Percentiles rank a stretch among this genome's conserved stretches.
Conservation (phyloP, 2,797 vertebrate genomes). For the Vipera latastei region DNA sequence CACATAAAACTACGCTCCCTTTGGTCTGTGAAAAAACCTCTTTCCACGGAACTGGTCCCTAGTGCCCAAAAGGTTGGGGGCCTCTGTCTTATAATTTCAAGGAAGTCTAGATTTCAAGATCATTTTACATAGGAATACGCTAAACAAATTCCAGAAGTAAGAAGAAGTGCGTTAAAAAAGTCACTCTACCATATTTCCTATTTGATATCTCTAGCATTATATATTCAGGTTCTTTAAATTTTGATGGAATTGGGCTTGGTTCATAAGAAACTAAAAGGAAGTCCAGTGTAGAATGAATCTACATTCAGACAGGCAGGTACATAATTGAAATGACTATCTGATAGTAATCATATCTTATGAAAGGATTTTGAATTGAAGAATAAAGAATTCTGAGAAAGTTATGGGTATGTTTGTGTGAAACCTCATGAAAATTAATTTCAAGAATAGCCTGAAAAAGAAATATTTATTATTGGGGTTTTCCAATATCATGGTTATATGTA, state of each 20-base stretch:
- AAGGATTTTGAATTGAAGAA: background rate
- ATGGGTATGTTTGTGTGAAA: background rate
- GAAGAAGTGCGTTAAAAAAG: background rate
- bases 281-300: background rate
- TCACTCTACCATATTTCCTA: conserved; percentile 23
- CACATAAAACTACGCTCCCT: no score
- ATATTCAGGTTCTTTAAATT: conserved; percentile 7
- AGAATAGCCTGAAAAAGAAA: background rate
- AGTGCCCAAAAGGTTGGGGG: no score
- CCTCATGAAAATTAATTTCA: background rate
- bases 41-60: no score
- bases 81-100: background rate
- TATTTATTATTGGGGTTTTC: background rate
- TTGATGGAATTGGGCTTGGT: conserved; percentile 7
- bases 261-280: conserved; percentile 31
- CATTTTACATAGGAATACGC: background rate
- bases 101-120: background rate
- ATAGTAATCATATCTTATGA: background rate
- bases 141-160: background rate
- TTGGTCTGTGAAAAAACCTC: no score
- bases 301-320: background rate
- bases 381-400: background rate
- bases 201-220: conserved; percentile 14
- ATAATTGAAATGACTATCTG: background rate
- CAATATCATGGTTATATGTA: background rate